Percentiles rank a stretch among this genome's conserved stretches.
Conservation (phyloP, 2,888 invertebrate species). For the Heliconius erato region DNA sequence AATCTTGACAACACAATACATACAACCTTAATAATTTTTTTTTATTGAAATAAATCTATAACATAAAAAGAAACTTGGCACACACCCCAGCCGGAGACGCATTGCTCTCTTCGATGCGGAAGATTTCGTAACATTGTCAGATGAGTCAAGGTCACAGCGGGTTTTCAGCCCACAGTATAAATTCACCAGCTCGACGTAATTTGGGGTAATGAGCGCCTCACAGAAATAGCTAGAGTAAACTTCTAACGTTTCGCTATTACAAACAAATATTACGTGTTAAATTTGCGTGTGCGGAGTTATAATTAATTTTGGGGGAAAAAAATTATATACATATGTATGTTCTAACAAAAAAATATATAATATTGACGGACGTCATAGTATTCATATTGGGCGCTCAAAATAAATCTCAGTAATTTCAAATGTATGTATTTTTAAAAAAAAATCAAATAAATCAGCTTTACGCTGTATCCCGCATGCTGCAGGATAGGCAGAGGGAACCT, state of each 20-base stretch:
- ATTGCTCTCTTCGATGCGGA: slow-evolving; percentile 27
- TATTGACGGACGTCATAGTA: too few relatives aligned
- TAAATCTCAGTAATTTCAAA: too few relatives aligned
- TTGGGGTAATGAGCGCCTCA: slow-evolving; percentile 8
- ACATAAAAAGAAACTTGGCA: slow-evolving; percentile 10
- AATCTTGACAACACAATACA: too few relatives aligned
- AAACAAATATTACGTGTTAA: slow-evolving; percentile 6
- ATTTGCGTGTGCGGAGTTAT: not conserved
- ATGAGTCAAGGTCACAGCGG: slow-evolving; percentile 18
- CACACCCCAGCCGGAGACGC: not conserved
- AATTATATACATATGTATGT: too few relatives aligned
- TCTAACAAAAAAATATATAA: too few relatives aligned
- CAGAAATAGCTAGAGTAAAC: slow-evolving; percentile 17
- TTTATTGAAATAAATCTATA: not conserved
- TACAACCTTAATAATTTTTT: too few relatives aligned
- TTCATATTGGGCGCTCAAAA: too few relatives aligned
- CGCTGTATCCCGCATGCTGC: too few relatives aligned
- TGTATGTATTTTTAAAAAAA: too few relatives aligned
- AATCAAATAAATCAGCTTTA: too few relatives aligned
- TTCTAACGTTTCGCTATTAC: slow-evolving; percentile 10
- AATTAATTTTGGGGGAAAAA: not conserved
- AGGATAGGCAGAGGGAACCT: too few relatives aligned
- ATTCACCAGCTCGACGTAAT: not conserved
- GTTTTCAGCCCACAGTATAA: slow-evolving; percentile 1
- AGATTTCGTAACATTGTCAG: slow-evolving; percentile 27